Evolutionary conservation across 2,113 vertebrate genomes (phyloP).

Genomic region (Aplodontia rufa): DNA sequence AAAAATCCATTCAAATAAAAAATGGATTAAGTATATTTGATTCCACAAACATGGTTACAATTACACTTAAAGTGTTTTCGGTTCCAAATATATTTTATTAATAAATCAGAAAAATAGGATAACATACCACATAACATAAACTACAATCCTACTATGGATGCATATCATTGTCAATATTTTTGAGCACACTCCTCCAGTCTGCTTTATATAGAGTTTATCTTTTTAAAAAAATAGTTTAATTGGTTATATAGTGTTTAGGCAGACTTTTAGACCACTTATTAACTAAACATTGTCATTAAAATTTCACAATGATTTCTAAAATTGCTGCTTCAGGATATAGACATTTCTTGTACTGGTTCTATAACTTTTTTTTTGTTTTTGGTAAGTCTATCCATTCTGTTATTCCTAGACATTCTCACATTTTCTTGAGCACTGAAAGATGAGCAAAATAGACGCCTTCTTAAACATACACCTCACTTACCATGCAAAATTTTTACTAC

Average conservation of each 20-base stretch:
- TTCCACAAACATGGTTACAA: background rate
- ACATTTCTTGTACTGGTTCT: conserved; percentile 15
- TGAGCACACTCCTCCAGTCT: background rate
- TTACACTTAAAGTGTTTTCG: conserved; percentile 24
- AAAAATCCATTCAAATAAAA: background rate
- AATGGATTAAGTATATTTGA: background rate
- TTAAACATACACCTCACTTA: background rate
- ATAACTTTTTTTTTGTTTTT: conserved; percentile 39
- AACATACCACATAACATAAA: background rate
- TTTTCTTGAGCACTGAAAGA: background rate
- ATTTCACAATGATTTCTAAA: conserved; percentile 64
- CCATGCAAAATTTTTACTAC: background rate
- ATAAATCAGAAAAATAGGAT: background rate
- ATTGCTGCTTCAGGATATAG: conserved; percentile 47
- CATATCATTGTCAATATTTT: background rate
- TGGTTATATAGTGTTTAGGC: conserved; percentile 51
- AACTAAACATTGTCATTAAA: conserved; percentile 72
- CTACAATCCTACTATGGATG: background rate
- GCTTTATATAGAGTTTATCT: conserved; percentile 38
- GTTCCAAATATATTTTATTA: background rate
- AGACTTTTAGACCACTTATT: conserved; percentile 58
- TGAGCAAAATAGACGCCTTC: background rate
- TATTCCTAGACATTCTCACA: background rate
- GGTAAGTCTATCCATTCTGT: background rate
- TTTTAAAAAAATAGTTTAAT: conserved; percentile 56